Base-by-base conservation (phyloP, 2,797 vertebrate species). In the Xiphophorus birchmanni region DNA sequence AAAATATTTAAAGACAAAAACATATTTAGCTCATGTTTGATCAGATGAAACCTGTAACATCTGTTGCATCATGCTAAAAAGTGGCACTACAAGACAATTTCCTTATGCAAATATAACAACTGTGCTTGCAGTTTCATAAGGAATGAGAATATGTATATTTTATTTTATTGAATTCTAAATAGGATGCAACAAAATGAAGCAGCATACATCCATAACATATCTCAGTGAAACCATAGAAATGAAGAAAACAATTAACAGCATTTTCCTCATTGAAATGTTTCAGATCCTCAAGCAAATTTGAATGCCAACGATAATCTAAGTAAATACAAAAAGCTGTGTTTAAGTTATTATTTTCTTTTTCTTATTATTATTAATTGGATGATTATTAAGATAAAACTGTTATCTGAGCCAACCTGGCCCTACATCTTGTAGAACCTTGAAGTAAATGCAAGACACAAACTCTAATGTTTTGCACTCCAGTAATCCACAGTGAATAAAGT, bases 1-100 rank as follows among this genome's bases (percentile, higher is more conserved):
- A 50, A 50, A 47, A 69, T 58, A 58, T n/a, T 23, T 48, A 52
- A 50, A 50, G 17, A 44, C 0, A 44, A 45, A 45, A 58, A 13
- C 54, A 29, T 58, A 7, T 5, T n/a, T 58, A 29, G 54, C n/a
- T 58, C 2, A 58, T 13, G n/a, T 29, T 58, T 58, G 54, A 40
- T 17, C 23, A 48, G 2, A 0, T 84, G 76, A 85, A 87, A 88
- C 21, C 26, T 60, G 11, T 9, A 37, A 73, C n/a, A 63, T 37
- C 17, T 75, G 48, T 87, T 86, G 60, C 79, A 85, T 58, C 80
- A 84, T 32, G 45, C 17, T 23, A n/a, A 29, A 26, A 69, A 75
- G 9, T 21, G 50, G 0, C 0, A 15, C 69, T 7, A 2, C 10
- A 47, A 26, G 4, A 4, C 29, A 71, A 8, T 21, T 58, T 60